Conservation (phyloP, 2,113 vertebrate species). For the Rhineura floridana region DNA sequence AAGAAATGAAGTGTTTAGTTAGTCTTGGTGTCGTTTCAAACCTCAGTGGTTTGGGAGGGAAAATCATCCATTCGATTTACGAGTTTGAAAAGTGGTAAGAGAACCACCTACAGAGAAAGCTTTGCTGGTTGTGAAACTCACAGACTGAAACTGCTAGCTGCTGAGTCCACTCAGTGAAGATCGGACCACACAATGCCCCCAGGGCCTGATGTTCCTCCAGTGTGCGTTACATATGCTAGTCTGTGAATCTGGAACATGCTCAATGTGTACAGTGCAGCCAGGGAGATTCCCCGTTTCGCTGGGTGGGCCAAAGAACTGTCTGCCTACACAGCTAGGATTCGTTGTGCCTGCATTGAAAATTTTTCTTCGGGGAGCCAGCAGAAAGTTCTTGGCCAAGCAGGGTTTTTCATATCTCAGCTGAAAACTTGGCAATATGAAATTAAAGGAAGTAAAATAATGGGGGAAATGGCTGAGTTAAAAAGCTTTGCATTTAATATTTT, state of each 20-base stretch:
- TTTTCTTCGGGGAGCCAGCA: not conserved
- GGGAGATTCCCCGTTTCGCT: not conserved
- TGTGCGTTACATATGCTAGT: not conserved
- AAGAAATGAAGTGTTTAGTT: not conserved
- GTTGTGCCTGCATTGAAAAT: not conserved
- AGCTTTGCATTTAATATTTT: not conserved
- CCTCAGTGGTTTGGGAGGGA: not conserved
- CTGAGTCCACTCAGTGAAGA: not conserved
- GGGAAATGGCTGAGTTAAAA: not conserved
- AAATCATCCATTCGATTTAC: not conserved
- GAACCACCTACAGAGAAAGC: constrained; percentile 35
- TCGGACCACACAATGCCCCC: not conserved
- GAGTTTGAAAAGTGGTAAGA: constrained; percentile 42
- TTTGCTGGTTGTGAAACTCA: constrained; percentile 52
- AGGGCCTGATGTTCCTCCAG: not conserved
- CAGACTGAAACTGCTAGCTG: constrained; percentile 48
- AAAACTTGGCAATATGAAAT: not conserved
- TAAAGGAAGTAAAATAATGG: not conserved
- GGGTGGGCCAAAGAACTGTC: not conserved
- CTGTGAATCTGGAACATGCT: not conserved
- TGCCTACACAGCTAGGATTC: not conserved
- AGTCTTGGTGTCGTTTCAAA: not conserved
- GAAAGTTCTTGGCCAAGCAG: not conserved
- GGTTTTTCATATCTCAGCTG: not conserved
- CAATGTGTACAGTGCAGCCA: not conserved